Base-by-base conservation (phyloP, 2,888 invertebrate genomes). In the Mythimna impura region DNA sequence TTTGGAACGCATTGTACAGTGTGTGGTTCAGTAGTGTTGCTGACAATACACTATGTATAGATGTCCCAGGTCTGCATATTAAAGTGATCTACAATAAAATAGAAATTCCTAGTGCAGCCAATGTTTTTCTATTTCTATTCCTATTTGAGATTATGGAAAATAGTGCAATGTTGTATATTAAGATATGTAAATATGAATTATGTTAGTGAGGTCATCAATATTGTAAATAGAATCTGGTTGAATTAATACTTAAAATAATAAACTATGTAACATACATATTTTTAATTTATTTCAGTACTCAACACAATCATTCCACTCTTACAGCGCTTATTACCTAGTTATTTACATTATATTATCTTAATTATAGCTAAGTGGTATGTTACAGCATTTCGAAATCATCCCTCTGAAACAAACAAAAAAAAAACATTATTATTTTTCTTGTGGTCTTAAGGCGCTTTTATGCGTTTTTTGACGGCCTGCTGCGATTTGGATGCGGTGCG, bases 371-470 rank as follows among this genome's bases (percentile, higher is more conserved):
- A 43, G 30, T 10, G 36, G 25, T 54, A 62, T 30, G n/a, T 86
- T 89, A 96, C 61, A 96, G 79, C 92, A 95, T 93, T n/a, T 96
- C 96, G 81, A 96, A 97, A 85, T 97, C 97, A 85, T 97, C 97
- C 78, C 96, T 94, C 97, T 97, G 96, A 87, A 96, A 96, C 88
- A 93, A 93, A 89, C n/a, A 85, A 82, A 70, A 73, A 72, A 9
- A 12, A 54, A 36, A 12, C 4, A 61, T 55, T 55, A 22, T 6
- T 22, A 54, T 40, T 54, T 36, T 22, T 22, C 12, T 0, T 14
- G 3, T 43, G 14, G 43, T 43, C 43, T 10, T 36, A 30, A 3
- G 30, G 30, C 30, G 30, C 30, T 30, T 2, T 30, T 30, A 30
- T 30, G 30, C 30, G 30, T 30, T 30, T 30, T 30, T 30, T 25